Base-by-base conservation (phyloP, 2,888 invertebrate species). In the Apamea monoglypha region DNA sequence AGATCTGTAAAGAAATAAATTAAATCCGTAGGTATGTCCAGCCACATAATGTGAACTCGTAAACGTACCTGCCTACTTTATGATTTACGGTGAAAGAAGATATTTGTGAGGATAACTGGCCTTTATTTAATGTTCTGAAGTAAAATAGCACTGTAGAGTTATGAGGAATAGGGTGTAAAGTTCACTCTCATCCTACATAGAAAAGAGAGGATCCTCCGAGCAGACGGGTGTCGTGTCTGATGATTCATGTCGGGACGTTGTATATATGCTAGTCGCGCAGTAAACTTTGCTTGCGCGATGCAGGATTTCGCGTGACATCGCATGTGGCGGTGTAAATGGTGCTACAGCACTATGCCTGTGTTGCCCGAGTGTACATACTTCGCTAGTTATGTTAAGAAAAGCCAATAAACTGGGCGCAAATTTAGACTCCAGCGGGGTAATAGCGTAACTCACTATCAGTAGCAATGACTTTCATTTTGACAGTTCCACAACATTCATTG, bases 1-100 rank as follows among this genome's bases (percentile, higher is more conserved):
- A 56, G 25, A 68, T 68, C 21, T 80, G 40, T 59, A 50, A 40
- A 59, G 56, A 70, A 68, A 16, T 29, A 16, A 59, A 12, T 29
- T 50, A 36, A 72, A 47, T 66, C 50, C 61, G 59, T 73, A 50
- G 50, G 50, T 50, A 73, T 67, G 67, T 80, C 72, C 72, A n/a
- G 80, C n/a, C 72, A 12, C 8, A 16, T 67, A 50, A 50, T n/a
- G 29, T 80, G 50, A 50, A 66, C 12, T 73, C 80, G 18, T 73
- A 21, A 80, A 71, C 29, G 21, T 78, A 25, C 18, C 8, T 29
- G 32, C 14, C 1, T 79, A 18, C 36, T 25, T 79, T 72, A 67
- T 80, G 66, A 80, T 80, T 80, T 72, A 80, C 18, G 44, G 10
- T 29, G 63, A 36, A 56, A 36, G 1, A 18, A 18, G 10, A 47